phyloP scores from a whole-genome alignment of 2,888 invertebrate genomes.

The Agrotis clavis region DNA sequence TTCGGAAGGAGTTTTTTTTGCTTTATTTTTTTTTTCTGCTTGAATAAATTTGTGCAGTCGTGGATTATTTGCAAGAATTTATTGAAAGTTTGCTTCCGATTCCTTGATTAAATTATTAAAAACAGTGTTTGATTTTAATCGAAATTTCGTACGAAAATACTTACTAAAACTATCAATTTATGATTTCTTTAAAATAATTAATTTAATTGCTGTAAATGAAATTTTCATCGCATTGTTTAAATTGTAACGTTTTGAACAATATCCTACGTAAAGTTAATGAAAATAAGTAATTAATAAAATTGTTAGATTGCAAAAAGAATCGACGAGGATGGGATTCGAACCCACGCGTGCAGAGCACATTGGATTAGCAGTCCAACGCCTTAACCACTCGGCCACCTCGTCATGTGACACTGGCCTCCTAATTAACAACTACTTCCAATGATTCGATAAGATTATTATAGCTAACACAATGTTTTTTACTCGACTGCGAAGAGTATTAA shows the following conservation, averaged over 20 bases:
- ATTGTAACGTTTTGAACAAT: too few relatives aligned
- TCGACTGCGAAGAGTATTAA: too few relatives aligned
- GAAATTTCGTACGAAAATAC: neutral
- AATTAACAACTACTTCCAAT: constrained; percentile 28
- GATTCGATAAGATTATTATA: neutral
- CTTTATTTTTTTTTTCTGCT: too few relatives aligned
- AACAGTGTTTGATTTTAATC: neutral
- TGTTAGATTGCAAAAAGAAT: constrained; percentile 43
- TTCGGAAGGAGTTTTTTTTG: too few relatives aligned
- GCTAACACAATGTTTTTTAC: too few relatives aligned
- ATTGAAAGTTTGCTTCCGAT: too few relatives aligned
- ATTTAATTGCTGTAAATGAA: neutral
- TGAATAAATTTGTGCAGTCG: too few relatives aligned
- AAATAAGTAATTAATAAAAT: constrained; percentile 15
- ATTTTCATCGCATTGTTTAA: too few relatives aligned
- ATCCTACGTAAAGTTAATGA: neutral
- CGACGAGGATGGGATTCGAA: constrained; percentile 96
- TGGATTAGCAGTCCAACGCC: constrained; percentile 97
- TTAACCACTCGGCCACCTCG: constrained; percentile 97
- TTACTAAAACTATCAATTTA: neutral
- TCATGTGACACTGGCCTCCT: constrained; percentile 74
- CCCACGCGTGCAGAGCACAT: constrained; percentile 96
- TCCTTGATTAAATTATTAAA: neutral
- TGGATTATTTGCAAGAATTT: too few relatives aligned
- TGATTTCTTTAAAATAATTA: too few relatives aligned